phyloP scores from a whole-genome alignment of 2,888 invertebrate species.

The Drosophila parthenogenetica region DNA sequence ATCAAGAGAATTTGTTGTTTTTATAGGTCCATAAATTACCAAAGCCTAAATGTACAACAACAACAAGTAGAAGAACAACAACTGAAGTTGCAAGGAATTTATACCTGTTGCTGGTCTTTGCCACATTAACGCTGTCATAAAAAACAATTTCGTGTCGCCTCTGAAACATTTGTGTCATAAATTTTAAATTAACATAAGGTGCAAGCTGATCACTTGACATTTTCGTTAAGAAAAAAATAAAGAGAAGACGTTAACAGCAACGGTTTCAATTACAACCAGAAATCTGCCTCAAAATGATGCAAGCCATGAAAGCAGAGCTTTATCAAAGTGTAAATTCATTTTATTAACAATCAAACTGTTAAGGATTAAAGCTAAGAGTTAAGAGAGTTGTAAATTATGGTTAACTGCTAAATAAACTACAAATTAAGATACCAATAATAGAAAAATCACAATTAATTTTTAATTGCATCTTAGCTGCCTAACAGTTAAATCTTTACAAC shows the following conservation, averaged over 20 bases:
- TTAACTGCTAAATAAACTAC: no score
- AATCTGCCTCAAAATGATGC: conserved; percentile 10
- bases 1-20: conserved; percentile 49
- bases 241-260: conserved; percentile 17
- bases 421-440: no score
- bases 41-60: conserved; percentile 15
- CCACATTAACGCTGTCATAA: conserved; percentile 68
- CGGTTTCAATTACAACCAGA: conserved; percentile 37
- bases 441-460: no score
- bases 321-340: background rate
- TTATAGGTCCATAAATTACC: conserved; percentile 67
- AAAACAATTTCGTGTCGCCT: conserved; percentile 55
- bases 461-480: no score
- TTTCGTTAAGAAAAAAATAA: conserved; percentile 14
- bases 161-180: conserved; percentile 61
- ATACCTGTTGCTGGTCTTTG: conserved; percentile 47
- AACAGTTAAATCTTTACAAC: no score
- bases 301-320: background rate
- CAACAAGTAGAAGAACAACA: conserved; percentile 10
- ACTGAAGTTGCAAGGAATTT: conserved; percentile 46
- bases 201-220: conserved; percentile 44
- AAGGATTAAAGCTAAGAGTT: background rate
- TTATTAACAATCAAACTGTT: background rate
- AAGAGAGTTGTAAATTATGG: no score
- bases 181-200: conserved; percentile 58